Conservation (phyloP, 2,888 invertebrate species). For the Fragum sueziense region DNA sequence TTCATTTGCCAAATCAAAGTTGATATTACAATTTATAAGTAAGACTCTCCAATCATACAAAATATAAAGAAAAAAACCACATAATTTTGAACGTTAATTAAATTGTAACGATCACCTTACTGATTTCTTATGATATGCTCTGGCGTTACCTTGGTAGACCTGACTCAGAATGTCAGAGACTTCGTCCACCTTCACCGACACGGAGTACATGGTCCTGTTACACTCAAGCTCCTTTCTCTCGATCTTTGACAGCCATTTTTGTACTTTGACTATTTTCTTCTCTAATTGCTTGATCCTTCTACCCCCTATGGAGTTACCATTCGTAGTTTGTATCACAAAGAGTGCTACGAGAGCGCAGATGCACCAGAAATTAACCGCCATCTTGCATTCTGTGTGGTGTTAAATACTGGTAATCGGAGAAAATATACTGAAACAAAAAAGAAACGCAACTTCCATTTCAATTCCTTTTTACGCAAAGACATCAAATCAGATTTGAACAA, state of each 20-base stretch:
- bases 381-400: background rate
- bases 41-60: too few relatives aligned
- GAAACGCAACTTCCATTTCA: too few relatives aligned
- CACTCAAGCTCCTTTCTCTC: background rate
- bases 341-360: background rate
- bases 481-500: too few relatives aligned
- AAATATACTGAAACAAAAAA: too few relatives aligned
- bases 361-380: background rate
- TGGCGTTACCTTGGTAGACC: background rate
- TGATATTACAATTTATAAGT: too few relatives aligned
- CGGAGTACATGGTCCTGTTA: background rate
- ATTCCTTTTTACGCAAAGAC: too few relatives aligned
- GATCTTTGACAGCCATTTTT: background rate
- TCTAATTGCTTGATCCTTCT: background rate
- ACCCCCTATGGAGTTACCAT: background rate
- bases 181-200: background rate
- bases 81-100: too few relatives aligned
- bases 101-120: too few relatives aligned
- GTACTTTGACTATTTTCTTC: background rate
- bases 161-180: background rate
- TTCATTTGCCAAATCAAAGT: too few relatives aligned
- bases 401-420: too few relatives aligned
- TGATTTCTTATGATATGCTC: too few relatives aligned
- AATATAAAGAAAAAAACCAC: too few relatives aligned
- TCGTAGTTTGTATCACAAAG: background rate